Conservation (phyloP, 2,797 vertebrate genomes). For the Alfaro cultratus region DNA sequence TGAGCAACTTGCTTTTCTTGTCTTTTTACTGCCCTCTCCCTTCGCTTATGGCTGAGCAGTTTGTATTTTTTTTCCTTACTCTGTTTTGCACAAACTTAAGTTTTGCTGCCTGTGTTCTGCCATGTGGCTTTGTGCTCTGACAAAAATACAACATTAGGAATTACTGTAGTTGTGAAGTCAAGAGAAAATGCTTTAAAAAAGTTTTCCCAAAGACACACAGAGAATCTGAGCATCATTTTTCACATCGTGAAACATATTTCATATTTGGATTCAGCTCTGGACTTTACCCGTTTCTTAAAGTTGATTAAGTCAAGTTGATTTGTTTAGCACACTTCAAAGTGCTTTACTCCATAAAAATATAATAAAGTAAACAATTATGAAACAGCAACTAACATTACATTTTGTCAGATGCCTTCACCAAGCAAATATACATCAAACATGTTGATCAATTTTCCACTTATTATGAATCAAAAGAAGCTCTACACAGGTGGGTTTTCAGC, state of each 20-base stretch:
- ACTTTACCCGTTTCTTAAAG: background rate
- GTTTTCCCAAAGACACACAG: background rate
- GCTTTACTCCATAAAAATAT: too few relatives aligned
- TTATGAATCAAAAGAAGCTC: too few relatives aligned
- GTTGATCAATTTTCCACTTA: too few relatives aligned
- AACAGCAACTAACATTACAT: too few relatives aligned
- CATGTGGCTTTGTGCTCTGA: too few relatives aligned
- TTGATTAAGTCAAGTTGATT: too few relatives aligned
- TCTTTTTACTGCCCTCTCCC: background rate
- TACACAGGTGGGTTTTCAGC: too few relatives aligned
- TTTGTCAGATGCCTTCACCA: too few relatives aligned
- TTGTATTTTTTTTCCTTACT: background rate
- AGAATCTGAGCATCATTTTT: background rate
- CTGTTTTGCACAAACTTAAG: background rate
- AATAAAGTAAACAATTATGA: too few relatives aligned
- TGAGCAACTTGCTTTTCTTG: conserved; percentile 15
- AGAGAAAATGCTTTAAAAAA: background rate
- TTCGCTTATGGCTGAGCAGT: background rate
- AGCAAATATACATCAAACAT: too few relatives aligned
- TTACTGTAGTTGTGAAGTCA: background rate
- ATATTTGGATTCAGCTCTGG: background rate
- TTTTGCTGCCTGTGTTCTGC: background rate
- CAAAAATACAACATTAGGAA: background rate
- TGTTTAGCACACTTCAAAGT: too few relatives aligned
- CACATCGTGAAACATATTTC: background rate